Base-by-base conservation (phyloP, 2,113 vertebrate species). In the Donacobius atricapilla region DNA sequence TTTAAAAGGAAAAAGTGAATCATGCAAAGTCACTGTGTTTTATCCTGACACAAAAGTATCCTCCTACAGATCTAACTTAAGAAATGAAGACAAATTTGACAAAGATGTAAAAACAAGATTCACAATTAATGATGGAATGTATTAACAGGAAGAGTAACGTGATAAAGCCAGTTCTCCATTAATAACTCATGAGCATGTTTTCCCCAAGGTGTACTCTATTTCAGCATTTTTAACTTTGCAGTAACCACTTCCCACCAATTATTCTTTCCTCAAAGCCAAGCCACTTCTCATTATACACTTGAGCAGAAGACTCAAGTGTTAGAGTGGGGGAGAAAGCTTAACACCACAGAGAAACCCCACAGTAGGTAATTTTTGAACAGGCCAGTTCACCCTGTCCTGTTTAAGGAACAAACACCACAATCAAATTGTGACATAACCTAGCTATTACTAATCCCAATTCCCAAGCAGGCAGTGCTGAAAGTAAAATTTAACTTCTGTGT, bases 1-100 rank as follows among this genome's bases (percentile, higher is more conserved):
- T 94, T 92, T 83, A 82, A 95, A 96, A 82, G 56, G 65, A 92
- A 88, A 68, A 84, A 95, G 48, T 87, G 91, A 96, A 92, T 90
- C 76, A 93, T 37, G 69, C 61, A 44, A 92, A 75, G 82, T 91
- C 85, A 60, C 87, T 22, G 47, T 91, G 75, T 80, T 80, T 91
- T 80, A 94, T 87, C 76, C 83, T 96, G 81, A 91, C 87, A 94
- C 35, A 58, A 63, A 93, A 94, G 84, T 30, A 88, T 64, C 90
- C 83, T 90, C 92, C 90, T 71, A 93, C 96, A 81, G 60, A 87
- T 63, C 83, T 78, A 90, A 92, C 83, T 93, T 79, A 68, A 93
- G 64, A 87, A 90, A 92, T n/a, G 9, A 60, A 93, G 76, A 92
- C 57, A 5, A 95, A 85, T 93, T 69, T 93, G 85, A 95, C 79